A percentile compares a stretch with the other conserved stretches of the same genome.
Conservation (phyloP, 2,113 vertebrate species). For the Aspiorhynchus laticeps region DNA sequence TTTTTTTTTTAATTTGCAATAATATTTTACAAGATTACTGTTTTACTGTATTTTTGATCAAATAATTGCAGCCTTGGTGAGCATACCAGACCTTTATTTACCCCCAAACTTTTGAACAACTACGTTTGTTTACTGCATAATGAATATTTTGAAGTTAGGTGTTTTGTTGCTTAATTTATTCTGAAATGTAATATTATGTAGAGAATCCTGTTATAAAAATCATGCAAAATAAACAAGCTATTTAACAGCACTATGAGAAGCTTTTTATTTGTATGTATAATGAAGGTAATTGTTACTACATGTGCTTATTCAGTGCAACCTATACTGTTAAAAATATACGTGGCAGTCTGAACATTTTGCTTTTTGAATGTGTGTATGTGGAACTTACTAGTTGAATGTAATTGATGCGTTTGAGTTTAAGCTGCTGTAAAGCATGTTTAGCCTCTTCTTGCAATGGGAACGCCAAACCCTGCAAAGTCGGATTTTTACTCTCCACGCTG, state of each 20-base stretch:
- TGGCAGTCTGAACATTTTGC: neutral
- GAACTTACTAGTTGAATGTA: slow-evolving; percentile 93
- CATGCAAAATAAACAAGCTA: neutral
- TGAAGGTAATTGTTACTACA: neutral
- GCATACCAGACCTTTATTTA: neutral
- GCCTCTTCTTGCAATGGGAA: slow-evolving; percentile 93
- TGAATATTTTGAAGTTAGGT: neutral
- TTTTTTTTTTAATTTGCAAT: neutral
- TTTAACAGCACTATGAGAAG: neutral
- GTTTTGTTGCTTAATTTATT: neutral
- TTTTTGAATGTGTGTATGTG: neutral
- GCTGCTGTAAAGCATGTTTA: slow-evolving; percentile 86
- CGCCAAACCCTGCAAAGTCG: slow-evolving; percentile 91
- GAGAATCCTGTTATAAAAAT: neutral
- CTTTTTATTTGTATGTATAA: neutral
- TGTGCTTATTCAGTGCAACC: neutral
- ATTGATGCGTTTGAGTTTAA: slow-evolving; percentile 89
- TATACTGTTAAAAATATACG: neutral
- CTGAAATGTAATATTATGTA: neutral
- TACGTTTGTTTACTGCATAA: neutral
- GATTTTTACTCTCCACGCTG: slow-evolving; percentile 91
- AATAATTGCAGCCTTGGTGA: neutral
- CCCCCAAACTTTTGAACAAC: neutral
- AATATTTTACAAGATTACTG: too few species aligned
- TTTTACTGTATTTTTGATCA: neutral